Base-by-base conservation (phyloP, 1,140 invertebrate genomes). In the Mamestra configurata region DNA sequence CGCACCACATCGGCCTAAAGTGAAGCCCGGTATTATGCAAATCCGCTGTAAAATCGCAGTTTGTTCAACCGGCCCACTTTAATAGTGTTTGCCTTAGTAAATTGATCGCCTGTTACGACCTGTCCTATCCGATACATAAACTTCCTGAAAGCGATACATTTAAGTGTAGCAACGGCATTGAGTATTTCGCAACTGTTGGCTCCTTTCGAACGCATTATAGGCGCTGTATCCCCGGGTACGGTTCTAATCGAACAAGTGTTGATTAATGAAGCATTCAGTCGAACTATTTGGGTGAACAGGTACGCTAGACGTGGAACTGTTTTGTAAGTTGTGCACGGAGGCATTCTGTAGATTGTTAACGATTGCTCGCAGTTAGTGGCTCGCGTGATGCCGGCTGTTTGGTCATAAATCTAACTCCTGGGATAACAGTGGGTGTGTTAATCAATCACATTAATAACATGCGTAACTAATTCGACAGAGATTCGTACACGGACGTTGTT, bases 31-130 rank as follows among this genome's bases (percentile, higher is more conserved):
- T 81, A 80, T 91, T 91, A 84, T 88, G 88, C 85, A 88, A 90
- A 88, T 83, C 43, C 57, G 68, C 71, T 77, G 80, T 86, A 84
- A 91, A 89, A 83, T 88, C 83, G 86, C 51, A 79, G 81, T 84
- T 81, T 81, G 59, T 79, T 82, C 87, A 88, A 85, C 79, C 86
- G 81, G 84, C 64, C 10, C 57, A 57, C 18, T 53, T 80, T 15
- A 61, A 70, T 46, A 79, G 71, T 77, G 82, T 87, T 88, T 83
- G 84, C 81, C 83, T 85, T 83, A 83, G 68, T 82, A 82, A 86
- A 86, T 81, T 76, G 79, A 82, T 72, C 75, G 77, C 72, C 79
- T 79, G 24, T 64, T 49, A 53, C 64, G 66, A 82, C 83, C 79
- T 81, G 79, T 83, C 71, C 82, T 68, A 81, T 79, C 73, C 82